Conservation (phyloP, 2,113 vertebrate genomes). For the Andinoacara biseriatus region DNA sequence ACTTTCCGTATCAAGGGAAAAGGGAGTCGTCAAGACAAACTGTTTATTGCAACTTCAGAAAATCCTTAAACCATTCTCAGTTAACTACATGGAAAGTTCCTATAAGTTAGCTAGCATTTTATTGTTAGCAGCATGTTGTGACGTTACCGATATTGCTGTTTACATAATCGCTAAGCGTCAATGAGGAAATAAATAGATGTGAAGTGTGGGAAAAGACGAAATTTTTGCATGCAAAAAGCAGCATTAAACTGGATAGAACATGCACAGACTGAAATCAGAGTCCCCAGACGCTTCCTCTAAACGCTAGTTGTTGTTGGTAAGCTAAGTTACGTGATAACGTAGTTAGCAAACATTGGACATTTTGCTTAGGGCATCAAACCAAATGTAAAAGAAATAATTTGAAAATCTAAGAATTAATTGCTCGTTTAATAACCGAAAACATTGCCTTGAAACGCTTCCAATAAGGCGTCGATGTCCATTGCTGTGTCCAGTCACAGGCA, state of each 20-base stretch:
- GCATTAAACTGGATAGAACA: neutral
- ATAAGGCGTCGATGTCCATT: conserved; percentile 90
- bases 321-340: conserved; percentile 47
- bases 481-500: conserved; percentile 72
- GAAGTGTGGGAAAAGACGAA: neutral
- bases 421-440: conserved; percentile 24
- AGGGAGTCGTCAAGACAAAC: neutral
- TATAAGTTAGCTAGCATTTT: conserved; percentile 49
- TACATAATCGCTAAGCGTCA: conserved; percentile 16
- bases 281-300: neutral
- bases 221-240: neutral
- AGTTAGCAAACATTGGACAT: conserved; percentile 41
- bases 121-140: conserved; percentile 23
- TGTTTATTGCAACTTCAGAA: neutral
- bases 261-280: neutral
- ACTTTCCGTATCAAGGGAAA: neutral
- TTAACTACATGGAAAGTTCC: conserved; percentile 28
- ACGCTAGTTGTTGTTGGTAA: conserved; percentile 8
- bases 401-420: neutral
- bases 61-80: neutral
- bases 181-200: neutral
- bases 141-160: conserved; percentile 39
- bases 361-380: neutral
- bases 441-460: conserved; percentile 90
- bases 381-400: neutral